Evolutionary conservation across 2,888 invertebrate species (phyloP).

Genomic region (Watsonalla cultraria): DNA sequence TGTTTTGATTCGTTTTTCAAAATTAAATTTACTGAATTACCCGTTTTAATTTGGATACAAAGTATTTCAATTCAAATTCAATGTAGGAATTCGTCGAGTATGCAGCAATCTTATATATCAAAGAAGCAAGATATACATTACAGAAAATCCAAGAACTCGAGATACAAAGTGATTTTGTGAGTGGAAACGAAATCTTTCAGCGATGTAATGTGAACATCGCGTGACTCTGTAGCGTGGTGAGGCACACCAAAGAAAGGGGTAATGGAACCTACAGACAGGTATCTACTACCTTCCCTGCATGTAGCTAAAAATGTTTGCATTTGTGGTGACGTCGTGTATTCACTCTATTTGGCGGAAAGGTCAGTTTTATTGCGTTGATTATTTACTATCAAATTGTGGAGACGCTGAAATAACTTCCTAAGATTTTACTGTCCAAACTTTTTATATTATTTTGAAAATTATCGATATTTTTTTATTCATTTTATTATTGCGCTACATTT

Average conservation of each 20-base stretch:
- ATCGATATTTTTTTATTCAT: too few relatives aligned
- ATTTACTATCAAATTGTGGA: constrained; percentile 15
- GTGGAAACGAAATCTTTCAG: constrained; percentile 68
- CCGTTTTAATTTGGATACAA: too few relatives aligned
- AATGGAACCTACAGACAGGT: constrained; percentile 43
- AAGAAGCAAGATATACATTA: constrained; percentile 21
- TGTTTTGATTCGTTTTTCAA: too few relatives aligned
- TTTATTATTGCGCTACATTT: too few relatives aligned
- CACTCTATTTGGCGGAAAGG: background rate
- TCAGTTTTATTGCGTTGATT: background rate
- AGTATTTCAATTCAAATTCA: too few relatives aligned
- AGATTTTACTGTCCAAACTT: too few relatives aligned
- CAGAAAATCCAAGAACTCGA: constrained; percentile 39
- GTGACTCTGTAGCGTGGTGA: constrained; percentile 53
- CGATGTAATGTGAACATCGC: constrained; percentile 67
- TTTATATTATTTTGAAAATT: too few relatives aligned
- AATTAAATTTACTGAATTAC: too few relatives aligned
- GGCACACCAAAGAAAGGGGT: constrained; percentile 42
- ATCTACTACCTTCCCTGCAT: constrained; percentile 26
- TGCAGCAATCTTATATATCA: constrained; percentile 2
- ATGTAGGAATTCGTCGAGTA: too few relatives aligned
- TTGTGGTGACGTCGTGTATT: background rate
- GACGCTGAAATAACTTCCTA: too few relatives aligned
- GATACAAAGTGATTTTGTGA: constrained; percentile 73
- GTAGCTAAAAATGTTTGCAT: constrained; percentile 5